Evolutionary conservation across 2,113 vertebrate species (phyloP).

Genomic region (Isurus oxyrinchus): DNA sequence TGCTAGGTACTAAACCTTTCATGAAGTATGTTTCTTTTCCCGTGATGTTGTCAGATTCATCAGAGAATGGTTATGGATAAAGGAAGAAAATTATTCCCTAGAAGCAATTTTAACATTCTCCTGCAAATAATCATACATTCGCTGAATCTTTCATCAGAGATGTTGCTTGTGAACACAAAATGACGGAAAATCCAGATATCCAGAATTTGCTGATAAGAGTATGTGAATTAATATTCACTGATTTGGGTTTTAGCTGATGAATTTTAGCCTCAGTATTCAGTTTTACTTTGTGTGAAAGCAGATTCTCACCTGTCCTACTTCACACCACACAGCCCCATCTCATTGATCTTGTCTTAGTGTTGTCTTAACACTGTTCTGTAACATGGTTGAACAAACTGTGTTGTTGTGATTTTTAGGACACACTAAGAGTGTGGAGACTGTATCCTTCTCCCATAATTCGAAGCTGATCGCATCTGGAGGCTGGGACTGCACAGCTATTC

Average conservation of each 20-base stretch:
- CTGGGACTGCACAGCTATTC: slow-evolving; percentile 44
- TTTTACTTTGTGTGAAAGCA: not conserved
- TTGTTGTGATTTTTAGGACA: slow-evolving; percentile 44
- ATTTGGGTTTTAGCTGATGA: not conserved
- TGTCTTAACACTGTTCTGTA: not conserved
- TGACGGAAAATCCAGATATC: not conserved
- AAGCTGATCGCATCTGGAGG: slow-evolving; percentile 46
- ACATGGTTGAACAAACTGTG: not conserved
- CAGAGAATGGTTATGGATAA: not conserved
- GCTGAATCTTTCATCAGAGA: not conserved
- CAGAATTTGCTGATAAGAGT: not conserved
- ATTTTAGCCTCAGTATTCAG: not conserved
- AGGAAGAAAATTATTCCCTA: not conserved
- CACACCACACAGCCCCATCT: not conserved
- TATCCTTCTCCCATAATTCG: slow-evolving; percentile 51
- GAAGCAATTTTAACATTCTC: not conserved
- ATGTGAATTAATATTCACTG: not conserved
- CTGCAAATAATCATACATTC: not conserved
- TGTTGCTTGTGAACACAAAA: not conserved
- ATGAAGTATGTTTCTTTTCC: not conserved
- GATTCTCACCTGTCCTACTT: not conserved
- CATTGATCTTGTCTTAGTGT: not conserved
- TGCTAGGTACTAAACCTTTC: not conserved
- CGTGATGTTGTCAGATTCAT: not conserved
- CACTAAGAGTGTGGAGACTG: slow-evolving; percentile 48